A percentile compares a stretch with the other conserved stretches of the same genome.
phyloP scores from a whole-genome alignment of 2,113 vertebrate species.

The Naja naja region DNA sequence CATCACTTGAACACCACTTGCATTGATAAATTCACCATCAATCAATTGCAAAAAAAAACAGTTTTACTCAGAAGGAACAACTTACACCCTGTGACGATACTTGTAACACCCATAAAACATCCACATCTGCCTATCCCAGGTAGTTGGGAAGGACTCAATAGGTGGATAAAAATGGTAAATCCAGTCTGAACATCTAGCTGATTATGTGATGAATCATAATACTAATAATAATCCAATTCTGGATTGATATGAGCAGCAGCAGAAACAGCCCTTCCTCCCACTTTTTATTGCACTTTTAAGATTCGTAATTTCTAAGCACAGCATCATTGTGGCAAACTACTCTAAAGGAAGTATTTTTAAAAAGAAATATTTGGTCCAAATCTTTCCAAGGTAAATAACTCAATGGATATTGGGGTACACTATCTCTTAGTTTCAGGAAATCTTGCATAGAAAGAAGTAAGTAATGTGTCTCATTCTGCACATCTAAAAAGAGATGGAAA shows the following conservation, averaged over 20 bases:
- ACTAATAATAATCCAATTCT: not conserved
- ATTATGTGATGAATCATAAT: not conserved
- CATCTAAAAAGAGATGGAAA: not conserved
- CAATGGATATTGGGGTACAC: not conserved
- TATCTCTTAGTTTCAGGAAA: not conserved
- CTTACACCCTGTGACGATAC: not conserved
- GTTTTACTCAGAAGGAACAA: not conserved
- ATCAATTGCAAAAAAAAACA: not conserved
- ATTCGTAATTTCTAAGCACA: not conserved
- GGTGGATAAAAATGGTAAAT: not conserved
- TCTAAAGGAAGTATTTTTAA: not conserved
- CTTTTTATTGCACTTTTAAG: not conserved
- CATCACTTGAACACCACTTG: not conserved
- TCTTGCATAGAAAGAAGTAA: not conserved
- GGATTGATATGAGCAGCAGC: not conserved
- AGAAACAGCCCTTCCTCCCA: not conserved
- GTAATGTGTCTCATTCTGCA: not conserved
- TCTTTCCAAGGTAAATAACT: not conserved
- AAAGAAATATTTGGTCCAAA: not conserved
- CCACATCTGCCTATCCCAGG: not conserved
- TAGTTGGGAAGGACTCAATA: not conserved
- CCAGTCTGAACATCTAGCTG: not conserved
- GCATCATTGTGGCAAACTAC: not conserved
- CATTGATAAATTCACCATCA: not conserved
- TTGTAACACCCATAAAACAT: not conserved